phyloP scores from a whole-genome alignment of 2,113 vertebrate species.

The Galemys pyrenaicus region DNA sequence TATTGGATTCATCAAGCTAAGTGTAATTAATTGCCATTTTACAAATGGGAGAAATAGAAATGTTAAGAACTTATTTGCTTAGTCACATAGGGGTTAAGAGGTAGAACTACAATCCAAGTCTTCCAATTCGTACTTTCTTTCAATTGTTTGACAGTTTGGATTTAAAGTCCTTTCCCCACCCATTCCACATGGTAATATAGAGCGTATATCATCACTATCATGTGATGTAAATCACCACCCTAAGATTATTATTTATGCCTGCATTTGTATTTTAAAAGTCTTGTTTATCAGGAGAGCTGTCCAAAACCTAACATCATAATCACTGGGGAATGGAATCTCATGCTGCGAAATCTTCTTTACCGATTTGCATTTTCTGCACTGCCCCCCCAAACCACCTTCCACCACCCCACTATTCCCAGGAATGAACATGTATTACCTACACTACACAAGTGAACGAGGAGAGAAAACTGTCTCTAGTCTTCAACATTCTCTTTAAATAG shows the following conservation, averaged over 20 bases:
- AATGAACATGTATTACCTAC: neutral
- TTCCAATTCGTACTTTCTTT: conserved; percentile 28
- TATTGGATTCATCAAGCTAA: neutral
- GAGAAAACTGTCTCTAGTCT: neutral
- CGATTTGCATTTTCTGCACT: neutral
- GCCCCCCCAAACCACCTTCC: too few species aligned
- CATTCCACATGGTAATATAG: neutral
- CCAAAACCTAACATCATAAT: neutral
- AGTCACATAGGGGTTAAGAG: neutral
- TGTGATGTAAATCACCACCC: neutral
- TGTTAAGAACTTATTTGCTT: neutral
- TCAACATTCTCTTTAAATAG: neutral
- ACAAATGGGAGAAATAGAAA: neutral
- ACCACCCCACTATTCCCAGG: neutral
- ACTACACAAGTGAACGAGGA: neutral
- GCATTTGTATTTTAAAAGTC: neutral
- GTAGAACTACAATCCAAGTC: conserved; percentile 7
- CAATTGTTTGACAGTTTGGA: neutral
- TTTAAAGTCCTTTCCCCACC: neutral
- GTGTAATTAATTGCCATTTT: neutral
- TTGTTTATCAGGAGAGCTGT: neutral
- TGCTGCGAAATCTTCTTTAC: neutral
- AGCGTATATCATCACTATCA: neutral
- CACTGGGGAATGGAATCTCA: neutral
- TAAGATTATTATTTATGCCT: neutral